Evolutionary conservation across 2,797 vertebrate genomes (phyloP), one percentile per base, ranked within the genome.

Genomic region (Gadopsis bispinosus): DNA sequence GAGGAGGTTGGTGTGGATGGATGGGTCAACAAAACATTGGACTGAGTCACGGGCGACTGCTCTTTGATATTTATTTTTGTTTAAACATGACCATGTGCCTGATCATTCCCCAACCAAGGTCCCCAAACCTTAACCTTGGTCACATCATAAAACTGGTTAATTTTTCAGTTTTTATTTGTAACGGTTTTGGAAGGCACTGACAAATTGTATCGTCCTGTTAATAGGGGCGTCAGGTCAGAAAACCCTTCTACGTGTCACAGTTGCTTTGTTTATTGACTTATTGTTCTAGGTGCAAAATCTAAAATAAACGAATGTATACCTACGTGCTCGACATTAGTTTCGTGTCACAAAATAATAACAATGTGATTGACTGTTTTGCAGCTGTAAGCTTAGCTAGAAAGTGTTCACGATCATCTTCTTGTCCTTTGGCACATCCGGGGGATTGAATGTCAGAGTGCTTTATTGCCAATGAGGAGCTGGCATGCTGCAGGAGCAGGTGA

Each of bases 401-500:
- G 45, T 11, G 10, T 65, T 66, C 29, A 35, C 14, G 4, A 66
- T 63, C 64, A 51, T 85, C 48, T 47, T 82, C 48, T 43, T 82
- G 73, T 84, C 73, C 62, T 81, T 48, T 72, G 69, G 69, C 67
- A 64, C 26, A n/a, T 80, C 61, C 51, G 22, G 48, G 41, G 45
- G n/a, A 77, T 79, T 58, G n/a, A 81, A 55, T 69, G 69, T 75
- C 51, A 51, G 71, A 31, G 69, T 63, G 51, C 33, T 79, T 67
- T 68, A 59, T 43, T 69, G 64, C 58, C 62, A 55, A 4, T 55
- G 64, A 77, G 67, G 60, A 54, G 56, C 58, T 60, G 58, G 8
- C 60, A 33, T 56, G 69, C 60, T 69, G 55, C 68, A 74, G 70
- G 61, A 78, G 77, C 63, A 71, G 83, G 74, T 86, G 56, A 80